Evolutionary conservation across 2,888 invertebrate species (phyloP), one percentile per base, ranked within the genome.

Genomic region (Apodemia hepburni): DNA sequence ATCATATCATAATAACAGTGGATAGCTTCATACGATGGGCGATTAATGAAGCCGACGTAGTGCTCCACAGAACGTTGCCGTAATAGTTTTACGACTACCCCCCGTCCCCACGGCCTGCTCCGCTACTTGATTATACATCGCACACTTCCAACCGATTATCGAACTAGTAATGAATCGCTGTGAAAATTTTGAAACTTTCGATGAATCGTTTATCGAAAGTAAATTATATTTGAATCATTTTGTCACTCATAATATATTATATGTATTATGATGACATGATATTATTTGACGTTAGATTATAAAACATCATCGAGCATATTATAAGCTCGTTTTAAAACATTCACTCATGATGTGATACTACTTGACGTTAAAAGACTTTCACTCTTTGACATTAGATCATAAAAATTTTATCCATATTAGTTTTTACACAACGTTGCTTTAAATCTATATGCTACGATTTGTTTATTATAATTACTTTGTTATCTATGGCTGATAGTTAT

Each of bases 61-160:
- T 81, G 81, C 79, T 81, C 80, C 79, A 77, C 82, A 84, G 86
- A 87, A 82, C 82, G 84, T 80, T 82, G 82, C 80, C 79, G 82
- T 90, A 90, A 91, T 90, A 89, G 89, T 88, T 91, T 89, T 88
- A 89, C 84, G 84, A 87, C 80, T 80, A 78, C 66, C 71, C 71
- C 71, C 71, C 70, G 68, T 69, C 70, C 69, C 70, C 73, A 72
- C 22, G 54, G 54, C 75, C 71, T 65, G 65, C 66, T 76, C 77
- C 82, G 79, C 85, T 85, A 86, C 88, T 89, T 85, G 85, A 88
- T 85, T 89, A 90, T 89, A 87, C 88, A 87, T 85, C 84, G 78
- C 80, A 82, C 82, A 84, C 82, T 87, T 86, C 81, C 81, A 70
- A 84, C 78, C 85, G 87, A 90, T 89, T 87, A 89, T 87, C 83